Evolutionary conservation across 2,888 invertebrate genomes (phyloP).

Genomic region (Lycophotia porphyrea): DNA sequence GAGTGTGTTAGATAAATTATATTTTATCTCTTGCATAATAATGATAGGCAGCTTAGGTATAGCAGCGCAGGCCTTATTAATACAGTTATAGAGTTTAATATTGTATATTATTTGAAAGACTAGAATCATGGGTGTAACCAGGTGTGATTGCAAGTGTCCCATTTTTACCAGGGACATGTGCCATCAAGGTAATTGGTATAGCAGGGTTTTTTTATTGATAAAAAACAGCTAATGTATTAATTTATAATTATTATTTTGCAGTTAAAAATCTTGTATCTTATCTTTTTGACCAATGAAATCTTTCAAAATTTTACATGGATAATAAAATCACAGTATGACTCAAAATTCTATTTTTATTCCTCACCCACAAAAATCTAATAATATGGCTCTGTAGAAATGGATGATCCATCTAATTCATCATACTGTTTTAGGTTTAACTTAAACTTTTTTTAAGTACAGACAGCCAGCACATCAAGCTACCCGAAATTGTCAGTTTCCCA

Average conservation of each 20-base stretch:
- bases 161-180: constrained; percentile 36
- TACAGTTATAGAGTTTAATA: constrained; percentile 41
- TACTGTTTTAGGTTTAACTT: neutral
- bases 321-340: neutral
- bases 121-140: constrained; percentile 41
- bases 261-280: constrained; percentile 7
- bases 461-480: no score
- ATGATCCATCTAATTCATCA: neutral
- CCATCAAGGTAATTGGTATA: constrained; percentile 15
- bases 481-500: no score
- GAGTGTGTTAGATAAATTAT: constrained; percentile 58
- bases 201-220: constrained; percentile 14
- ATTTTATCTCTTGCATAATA: constrained; percentile 52
- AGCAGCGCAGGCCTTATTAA: constrained; percentile 45
- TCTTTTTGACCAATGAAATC: constrained; percentile 8
- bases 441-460: neutral
- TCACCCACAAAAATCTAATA: constrained; percentile 4
- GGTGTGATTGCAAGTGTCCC: constrained; percentile 34
- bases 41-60: constrained; percentile 62
- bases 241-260: neutral
- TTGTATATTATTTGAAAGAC: constrained; percentile 32
- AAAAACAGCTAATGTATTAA: constrained; percentile 7
- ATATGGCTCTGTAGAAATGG: neutral
- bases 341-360: neutral
- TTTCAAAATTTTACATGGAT: neutral